Percentiles rank a stretch among this genome's conserved stretches.
phyloP scores from a whole-genome alignment of 92 coral and sea anemone genomes.

The Palythoa grandiflora region DNA sequence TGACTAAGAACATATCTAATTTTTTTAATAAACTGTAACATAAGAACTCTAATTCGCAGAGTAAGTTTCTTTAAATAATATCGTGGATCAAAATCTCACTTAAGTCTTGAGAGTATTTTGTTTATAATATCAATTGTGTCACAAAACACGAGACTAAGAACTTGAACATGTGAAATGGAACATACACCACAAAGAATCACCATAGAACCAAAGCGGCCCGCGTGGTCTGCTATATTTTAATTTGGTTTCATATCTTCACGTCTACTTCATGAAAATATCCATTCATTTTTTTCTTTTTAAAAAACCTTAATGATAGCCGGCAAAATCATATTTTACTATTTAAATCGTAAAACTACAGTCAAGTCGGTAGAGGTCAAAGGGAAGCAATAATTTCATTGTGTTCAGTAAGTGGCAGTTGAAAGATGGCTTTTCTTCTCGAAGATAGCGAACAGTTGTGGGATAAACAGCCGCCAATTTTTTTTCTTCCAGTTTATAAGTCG shows the following conservation, averaged over 20 bases:
- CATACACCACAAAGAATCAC: background rate
- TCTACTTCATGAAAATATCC: too few relatives aligned
- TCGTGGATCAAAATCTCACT: background rate
- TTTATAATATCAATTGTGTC: background rate
- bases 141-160: background rate
- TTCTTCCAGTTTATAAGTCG: background rate
- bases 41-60: background rate
- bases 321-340: too few relatives aligned
- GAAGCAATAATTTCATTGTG: too few relatives aligned
- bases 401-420: too few relatives aligned
- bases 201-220: background rate
- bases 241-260: too few relatives aligned
- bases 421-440: too few relatives aligned
- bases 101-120: background rate
- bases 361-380: too few relatives aligned
- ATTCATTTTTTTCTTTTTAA: too few relatives aligned
- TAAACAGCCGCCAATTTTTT: too few relatives aligned
- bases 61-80: background rate
- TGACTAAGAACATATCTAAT: background rate
- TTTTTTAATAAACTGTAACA: background rate
- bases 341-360: too few relatives aligned
- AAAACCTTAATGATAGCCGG: too few relatives aligned
- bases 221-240: background rate
- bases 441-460: too few relatives aligned
- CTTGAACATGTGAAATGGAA: background rate